Evolutionary conservation across 2,888 invertebrate species (phyloP).

Genomic region (Fragum sueziense): DNA sequence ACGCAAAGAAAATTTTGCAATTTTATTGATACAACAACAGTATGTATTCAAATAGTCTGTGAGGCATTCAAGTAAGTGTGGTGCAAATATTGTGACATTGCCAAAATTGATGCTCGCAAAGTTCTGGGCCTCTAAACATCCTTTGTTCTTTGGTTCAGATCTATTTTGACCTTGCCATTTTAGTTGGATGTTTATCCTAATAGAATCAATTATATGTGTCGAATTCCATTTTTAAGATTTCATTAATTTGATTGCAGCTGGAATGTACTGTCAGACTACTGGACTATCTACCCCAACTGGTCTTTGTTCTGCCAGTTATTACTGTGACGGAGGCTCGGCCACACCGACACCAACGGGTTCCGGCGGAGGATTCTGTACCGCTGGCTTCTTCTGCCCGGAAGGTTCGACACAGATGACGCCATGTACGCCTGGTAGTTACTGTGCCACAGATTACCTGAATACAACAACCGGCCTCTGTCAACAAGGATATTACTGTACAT

Average conservation of each 20-base stretch:
- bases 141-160: too few relatives aligned
- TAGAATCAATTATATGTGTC: too few relatives aligned
- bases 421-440: conserved; percentile 76
- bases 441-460: conserved; percentile 71
- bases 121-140: too few relatives aligned
- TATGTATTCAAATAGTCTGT: too few relatives aligned
- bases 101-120: too few relatives aligned
- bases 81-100: too few relatives aligned
- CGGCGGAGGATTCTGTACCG: conserved; percentile 70
- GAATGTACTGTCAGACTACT: conserved; percentile 73
- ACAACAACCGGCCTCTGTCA: conserved; percentile 74
- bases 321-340: conserved; percentile 97
- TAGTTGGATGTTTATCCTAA: too few relatives aligned
- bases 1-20: too few relatives aligned
- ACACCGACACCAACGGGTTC: conserved; percentile 85
- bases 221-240: too few relatives aligned
- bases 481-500: conserved; percentile 76
- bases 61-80: too few relatives aligned
- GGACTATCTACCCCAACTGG: conserved; percentile 73
- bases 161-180: too few relatives aligned
- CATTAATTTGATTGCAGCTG: conserved; percentile 74
- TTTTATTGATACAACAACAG: too few relatives aligned
- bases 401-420: conserved; percentile 71
- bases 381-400: conserved; percentile 77
- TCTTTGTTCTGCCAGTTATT: conserved; percentile 76